These are phyloP conservation scores for Solen grandis DNA, from an alignment of 1,140 invertebrate species.

Conservation along the genomic window DNA sequence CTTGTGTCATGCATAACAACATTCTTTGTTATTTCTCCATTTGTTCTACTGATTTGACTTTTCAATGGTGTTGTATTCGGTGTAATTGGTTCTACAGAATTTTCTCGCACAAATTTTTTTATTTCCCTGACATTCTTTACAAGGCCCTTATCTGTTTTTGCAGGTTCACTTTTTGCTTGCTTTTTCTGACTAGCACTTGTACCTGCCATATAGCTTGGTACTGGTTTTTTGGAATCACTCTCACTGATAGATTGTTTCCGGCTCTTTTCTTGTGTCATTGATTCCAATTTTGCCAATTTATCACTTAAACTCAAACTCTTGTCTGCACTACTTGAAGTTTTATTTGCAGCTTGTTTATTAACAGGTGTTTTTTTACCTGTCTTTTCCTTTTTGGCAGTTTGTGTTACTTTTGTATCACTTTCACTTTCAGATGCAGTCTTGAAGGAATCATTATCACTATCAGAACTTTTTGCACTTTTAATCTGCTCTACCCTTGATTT, in stretches of 20 bases:
- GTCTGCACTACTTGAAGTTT: not conserved
- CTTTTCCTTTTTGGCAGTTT: not conserved
- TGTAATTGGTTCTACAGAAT: slow-evolving; percentile 32
- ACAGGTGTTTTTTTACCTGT: not conserved
- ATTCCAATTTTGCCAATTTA: slow-evolving; percentile 45
- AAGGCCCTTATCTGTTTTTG: slow-evolving; percentile 14
- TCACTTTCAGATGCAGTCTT: slow-evolving; percentile 33
- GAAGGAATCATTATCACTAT: slow-evolving; percentile 43
- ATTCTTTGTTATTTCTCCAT: not conserved
- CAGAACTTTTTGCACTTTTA: slow-evolving; percentile 30
- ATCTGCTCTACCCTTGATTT: not conserved
- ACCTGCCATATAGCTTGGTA: slow-evolving; percentile 47
- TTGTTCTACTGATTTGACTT: slow-evolving; percentile 12
- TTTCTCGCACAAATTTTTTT: slow-evolving; percentile 38
- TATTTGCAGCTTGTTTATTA: not conserved
- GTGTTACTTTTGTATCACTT: slow-evolving; percentile 5
- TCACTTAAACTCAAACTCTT: slow-evolving; percentile 28
- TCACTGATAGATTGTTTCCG: slow-evolving; percentile 43
- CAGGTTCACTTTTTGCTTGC: slow-evolving; percentile 6
- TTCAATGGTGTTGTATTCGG: slow-evolving; percentile 33
- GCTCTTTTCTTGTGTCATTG: slow-evolving; percentile 50
- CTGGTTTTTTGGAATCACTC: slow-evolving; percentile 21
- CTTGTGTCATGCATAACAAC: slow-evolving; percentile 19
- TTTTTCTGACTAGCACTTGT: slow-evolving; percentile 52
- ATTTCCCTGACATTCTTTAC: slow-evolving; percentile 49